Percentiles rank a stretch among this genome's conserved stretches.
Evolutionary conservation across 2,113 vertebrate genomes (phyloP).

Genomic region (Puffinus mauretanicus): DNA sequence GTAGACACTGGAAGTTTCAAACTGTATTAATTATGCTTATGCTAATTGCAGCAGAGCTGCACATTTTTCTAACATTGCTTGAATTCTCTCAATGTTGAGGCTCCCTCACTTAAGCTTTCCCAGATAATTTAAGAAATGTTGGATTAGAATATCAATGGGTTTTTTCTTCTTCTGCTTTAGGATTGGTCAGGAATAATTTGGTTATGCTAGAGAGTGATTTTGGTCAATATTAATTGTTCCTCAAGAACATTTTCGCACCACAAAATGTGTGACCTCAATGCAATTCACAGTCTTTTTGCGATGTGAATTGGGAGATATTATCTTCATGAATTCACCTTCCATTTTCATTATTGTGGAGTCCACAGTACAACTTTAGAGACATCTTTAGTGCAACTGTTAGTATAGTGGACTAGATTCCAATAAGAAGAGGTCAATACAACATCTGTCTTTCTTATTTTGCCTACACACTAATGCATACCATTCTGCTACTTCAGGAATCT

Average conservation of each 20-base stretch:
- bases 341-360: neutral
- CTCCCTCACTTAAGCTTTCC: neutral
- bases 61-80: neutral
- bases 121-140: neutral
- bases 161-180: neutral
- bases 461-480: neutral
- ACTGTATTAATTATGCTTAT: neutral
- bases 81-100: neutral
- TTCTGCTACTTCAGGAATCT: conserved; percentile 10
- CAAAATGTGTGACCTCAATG: neutral
- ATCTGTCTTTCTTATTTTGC: conserved; percentile 24
- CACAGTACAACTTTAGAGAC: neutral
- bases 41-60: neutral
- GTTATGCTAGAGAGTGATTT: neutral
- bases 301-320: neutral
- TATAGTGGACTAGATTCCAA: neutral
- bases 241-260: neutral
- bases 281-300: neutral
- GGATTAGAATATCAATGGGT: neutral
- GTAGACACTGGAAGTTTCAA: neutral
- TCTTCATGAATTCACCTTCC: neutral
- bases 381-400: neutral
- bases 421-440: neutral
- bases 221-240: neutral
- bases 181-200: neutral